These are phyloP conservation scores for Acleris sparsana DNA, from an alignment of 2,888 invertebrate genomes.

Conservation along the genomic window DNA sequence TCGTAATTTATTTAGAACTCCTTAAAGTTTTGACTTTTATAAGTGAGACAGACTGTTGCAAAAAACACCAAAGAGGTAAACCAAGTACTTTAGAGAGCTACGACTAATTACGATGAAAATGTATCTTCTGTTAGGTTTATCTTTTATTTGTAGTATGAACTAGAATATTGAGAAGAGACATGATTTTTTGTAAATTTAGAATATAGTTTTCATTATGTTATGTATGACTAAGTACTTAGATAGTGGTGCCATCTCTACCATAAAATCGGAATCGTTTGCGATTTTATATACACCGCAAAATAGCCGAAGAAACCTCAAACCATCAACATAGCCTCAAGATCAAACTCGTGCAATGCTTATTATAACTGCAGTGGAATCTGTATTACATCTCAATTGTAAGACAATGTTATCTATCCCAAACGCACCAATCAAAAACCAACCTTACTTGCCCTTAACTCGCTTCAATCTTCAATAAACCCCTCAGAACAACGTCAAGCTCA, in stretches of 20 bases:
- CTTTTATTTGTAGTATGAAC: too few species aligned
- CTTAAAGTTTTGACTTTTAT: slow-evolving; percentile 8
- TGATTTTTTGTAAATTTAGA: too few species aligned
- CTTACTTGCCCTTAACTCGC: slow-evolving; percentile 38
- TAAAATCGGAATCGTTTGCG: too few species aligned
- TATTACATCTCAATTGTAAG: slow-evolving; percentile 73
- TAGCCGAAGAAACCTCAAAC: not conserved
- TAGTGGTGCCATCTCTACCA: too few species aligned
- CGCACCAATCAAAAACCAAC: slow-evolving; percentile 48
- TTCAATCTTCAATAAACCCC: slow-evolving; percentile 41
- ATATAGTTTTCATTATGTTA: too few species aligned
- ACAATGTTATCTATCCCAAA: slow-evolving; percentile 67
- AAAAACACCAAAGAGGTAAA: not conserved
- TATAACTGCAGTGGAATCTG: slow-evolving; percentile 55
- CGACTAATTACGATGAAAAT: too few species aligned
- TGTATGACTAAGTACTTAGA: too few species aligned
- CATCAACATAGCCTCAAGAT: slow-evolving; percentile 15
- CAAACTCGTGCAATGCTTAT: slow-evolving; percentile 64
- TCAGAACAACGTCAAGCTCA: not conserved
- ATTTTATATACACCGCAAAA: not conserved
- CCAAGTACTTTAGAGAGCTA: too few species aligned
- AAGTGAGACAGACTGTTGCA: not conserved
- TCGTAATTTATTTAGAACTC: slow-evolving; percentile 34
- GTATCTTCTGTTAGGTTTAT: too few species aligned
- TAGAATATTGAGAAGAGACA: too few species aligned